Conservation (phyloP, 2,113 vertebrate species). For the Ammodytes marinus region DNA sequence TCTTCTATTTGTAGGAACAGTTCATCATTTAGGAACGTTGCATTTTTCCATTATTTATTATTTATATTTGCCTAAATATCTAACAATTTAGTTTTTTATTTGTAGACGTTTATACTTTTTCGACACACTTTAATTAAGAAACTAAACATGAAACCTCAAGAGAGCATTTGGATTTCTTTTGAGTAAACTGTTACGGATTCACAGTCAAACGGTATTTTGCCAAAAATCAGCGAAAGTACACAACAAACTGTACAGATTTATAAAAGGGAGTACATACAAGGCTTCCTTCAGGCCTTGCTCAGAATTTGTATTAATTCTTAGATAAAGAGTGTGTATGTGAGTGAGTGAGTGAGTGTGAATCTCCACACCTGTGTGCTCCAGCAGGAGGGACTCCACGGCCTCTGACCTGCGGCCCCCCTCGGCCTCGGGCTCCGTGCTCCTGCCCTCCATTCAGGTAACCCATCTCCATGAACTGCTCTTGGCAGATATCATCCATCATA, state of each 20-base stretch:
- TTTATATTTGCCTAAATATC: no score
- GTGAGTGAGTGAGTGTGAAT: background rate
- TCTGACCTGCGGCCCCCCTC: slow-evolving; percentile 90
- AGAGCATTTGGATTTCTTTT: background rate
- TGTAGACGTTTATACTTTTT: background rate
- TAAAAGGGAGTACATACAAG: background rate
- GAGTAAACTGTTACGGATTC: background rate
- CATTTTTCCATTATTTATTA: background rate
- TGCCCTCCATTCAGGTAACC: slow-evolving; percentile 96
- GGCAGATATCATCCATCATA: slow-evolving; percentile 99
- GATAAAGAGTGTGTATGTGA: background rate
- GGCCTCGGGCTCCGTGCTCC: slow-evolving; percentile 86
- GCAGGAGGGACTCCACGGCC: slow-evolving; percentile 91
- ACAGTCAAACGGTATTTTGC: background rate
- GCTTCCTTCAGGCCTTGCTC: background rate
- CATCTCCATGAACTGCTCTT: slow-evolving; percentile 98
- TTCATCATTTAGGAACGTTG: background rate
- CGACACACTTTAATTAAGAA: background rate
- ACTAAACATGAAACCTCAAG: background rate
- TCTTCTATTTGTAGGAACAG: background rate
- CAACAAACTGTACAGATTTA: background rate
- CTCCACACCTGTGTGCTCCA: slow-evolving; percentile 88
- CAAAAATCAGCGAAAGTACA: background rate
- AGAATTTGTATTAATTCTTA: background rate
- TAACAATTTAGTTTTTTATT: background rate